Evolutionary conservation across 2,888 invertebrate genomes (phyloP).

Genomic region (Ectemnius lituratus): DNA sequence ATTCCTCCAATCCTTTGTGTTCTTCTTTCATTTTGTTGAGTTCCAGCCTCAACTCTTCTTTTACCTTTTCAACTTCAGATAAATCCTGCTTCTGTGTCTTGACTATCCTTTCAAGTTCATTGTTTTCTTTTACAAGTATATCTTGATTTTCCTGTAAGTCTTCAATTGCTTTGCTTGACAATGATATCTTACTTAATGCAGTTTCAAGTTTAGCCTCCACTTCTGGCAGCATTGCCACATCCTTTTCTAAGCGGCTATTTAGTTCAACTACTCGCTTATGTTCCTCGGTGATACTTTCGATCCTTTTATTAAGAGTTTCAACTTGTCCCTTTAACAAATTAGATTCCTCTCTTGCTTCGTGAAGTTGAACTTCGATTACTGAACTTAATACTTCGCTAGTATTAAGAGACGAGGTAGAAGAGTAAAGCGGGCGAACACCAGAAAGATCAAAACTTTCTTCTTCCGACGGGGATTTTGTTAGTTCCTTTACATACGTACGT

Average conservation of each 20-base stretch:
- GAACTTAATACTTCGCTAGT: conserved; percentile 70
- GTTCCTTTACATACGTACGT: conserved; percentile 63
- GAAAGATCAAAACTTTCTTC: conserved; percentile 73
- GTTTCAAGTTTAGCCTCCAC: conserved; percentile 46
- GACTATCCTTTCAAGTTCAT: too few relatives aligned
- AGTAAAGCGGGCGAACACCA: conserved; percentile 31
- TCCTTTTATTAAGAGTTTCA: conserved; percentile 73
- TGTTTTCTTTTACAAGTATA: background rate
- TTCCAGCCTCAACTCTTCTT: too few relatives aligned
- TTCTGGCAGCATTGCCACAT: conserved; percentile 41
- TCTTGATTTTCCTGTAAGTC: background rate
- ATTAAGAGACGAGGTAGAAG: conserved; percentile 52
- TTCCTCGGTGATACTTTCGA: conserved; percentile 28
- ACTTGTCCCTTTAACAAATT: conserved; percentile 74
- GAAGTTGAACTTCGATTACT: conserved; percentile 74
- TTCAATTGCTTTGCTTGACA: conserved; percentile 27
- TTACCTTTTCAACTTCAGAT: too few relatives aligned
- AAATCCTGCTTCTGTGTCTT: too few relatives aligned
- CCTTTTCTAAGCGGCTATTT: conserved; percentile 37
- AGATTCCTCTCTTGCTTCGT: conserved; percentile 74
- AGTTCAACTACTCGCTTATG: conserved; percentile 17
- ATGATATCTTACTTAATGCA: conserved; percentile 27
- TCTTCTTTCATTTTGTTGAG: too few relatives aligned
- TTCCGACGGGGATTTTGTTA: conserved; percentile 46
- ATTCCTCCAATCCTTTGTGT: too few relatives aligned